Conservation (phyloP, 2,797 vertebrate genomes). For the Macropodus opercularis region DNA sequence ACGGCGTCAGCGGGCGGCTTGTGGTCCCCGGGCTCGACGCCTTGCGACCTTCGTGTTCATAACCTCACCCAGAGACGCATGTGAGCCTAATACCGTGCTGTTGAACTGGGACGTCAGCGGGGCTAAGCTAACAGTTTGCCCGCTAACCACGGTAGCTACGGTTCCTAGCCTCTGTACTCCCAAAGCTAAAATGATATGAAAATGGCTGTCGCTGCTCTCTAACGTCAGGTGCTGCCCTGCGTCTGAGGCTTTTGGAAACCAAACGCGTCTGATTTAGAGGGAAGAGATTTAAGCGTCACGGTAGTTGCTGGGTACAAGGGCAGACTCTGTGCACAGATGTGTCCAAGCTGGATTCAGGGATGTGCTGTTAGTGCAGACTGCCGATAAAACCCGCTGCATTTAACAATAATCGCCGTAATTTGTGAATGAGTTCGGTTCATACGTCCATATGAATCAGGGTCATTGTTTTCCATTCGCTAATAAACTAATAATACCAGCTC, state of each 20-base stretch:
- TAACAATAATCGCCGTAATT: background rate
- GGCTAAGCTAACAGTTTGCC: constrained; percentile 52
- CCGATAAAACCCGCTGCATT: background rate
- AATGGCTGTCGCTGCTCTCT: constrained; percentile 45
- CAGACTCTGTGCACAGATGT: background rate
- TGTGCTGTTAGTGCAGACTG: constrained; percentile 8
- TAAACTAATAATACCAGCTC: background rate
- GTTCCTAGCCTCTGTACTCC: constrained; percentile 34
- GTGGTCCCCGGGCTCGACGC: background rate
- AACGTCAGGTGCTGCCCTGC: background rate
- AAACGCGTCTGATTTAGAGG: background rate
- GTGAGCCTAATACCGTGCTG: background rate
- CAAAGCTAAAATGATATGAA: constrained; percentile 47
- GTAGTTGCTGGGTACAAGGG: background rate
- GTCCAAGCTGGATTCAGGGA: background rate
- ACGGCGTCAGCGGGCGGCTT: background rate
- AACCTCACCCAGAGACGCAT: background rate
- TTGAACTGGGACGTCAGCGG: constrained; percentile 27
- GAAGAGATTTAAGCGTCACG: background rate
- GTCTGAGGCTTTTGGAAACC: background rate
- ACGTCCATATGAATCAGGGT: background rate
- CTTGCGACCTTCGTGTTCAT: background rate
- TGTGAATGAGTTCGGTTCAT: background rate
- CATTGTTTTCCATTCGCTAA: background rate
- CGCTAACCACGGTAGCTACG: constrained; percentile 51